phyloP scores from a whole-genome alignment of 2,113 vertebrate species.

The Scalopus aquaticus region DNA sequence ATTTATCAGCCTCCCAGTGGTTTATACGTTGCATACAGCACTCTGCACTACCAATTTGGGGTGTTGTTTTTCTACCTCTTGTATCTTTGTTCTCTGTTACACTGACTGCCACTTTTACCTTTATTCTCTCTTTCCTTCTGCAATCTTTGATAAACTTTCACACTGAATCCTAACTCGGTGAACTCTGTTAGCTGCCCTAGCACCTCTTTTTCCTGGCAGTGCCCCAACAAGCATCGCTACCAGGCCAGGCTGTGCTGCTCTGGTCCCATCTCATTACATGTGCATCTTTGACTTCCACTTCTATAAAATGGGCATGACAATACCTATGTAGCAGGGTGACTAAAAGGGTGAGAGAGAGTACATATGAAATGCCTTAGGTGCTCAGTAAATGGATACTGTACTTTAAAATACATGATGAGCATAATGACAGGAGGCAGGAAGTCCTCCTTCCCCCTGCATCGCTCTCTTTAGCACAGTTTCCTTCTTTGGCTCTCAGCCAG shows the following conservation, averaged over 20 bases:
- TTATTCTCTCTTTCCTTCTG: background rate
- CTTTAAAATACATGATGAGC: background rate
- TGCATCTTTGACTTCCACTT: background rate
- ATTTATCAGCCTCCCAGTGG: background rate
- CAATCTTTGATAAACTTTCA: background rate
- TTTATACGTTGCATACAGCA: fast-evolving
- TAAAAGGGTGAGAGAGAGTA: background rate
- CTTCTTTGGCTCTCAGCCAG: conserved; percentile 2
- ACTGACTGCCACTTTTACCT: background rate
- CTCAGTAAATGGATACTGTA: background rate
- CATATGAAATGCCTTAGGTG: background rate
- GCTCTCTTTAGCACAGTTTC: background rate
- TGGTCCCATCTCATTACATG: background rate
- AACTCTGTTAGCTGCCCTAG: background rate
- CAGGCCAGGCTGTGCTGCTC: too few species aligned
- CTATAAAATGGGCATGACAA: background rate
- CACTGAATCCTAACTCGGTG: background rate
- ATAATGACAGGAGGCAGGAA: conserved; percentile 3
- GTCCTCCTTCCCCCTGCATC: background rate
- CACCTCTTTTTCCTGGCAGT: background rate
- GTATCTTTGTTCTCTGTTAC: background rate
- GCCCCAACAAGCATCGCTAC: fast-evolving
- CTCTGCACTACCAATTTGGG: background rate
- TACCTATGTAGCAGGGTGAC: background rate
- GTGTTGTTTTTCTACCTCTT: background rate